These are phyloP conservation scores for Tichodroma muraria DNA, from an alignment of 2,113 vertebrate genomes.

Conservation along the genomic window DNA sequence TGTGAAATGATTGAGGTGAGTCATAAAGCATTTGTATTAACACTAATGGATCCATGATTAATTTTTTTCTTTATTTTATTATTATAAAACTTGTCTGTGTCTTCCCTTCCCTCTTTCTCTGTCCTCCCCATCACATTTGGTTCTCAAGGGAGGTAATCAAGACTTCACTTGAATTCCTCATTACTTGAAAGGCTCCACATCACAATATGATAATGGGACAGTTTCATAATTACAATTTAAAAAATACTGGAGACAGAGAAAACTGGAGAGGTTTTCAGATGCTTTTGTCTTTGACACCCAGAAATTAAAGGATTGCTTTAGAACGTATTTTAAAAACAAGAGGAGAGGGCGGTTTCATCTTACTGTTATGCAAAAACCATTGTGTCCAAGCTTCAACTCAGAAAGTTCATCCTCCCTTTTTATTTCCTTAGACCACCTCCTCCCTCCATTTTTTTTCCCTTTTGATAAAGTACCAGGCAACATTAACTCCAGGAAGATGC, in stretches of 20 bases:
- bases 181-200: conserved; percentile 53
- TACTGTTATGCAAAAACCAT: background rate
- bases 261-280: conserved; percentile 11
- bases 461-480: background rate
- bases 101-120: background rate
- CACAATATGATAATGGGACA: conserved; percentile 60
- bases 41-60: conserved; percentile 56
- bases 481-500: background rate
- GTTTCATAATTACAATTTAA: conserved; percentile 42
- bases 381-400: background rate
- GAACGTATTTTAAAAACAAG: background rate
- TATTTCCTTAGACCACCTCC: background rate
- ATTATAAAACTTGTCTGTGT: conserved; percentile 19
- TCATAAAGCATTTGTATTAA: conserved; percentile 60
- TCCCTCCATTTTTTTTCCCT: background rate
- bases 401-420: background rate
- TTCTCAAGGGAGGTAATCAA: conserved; percentile 63
- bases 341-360: background rate
- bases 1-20: conserved; percentile 51
- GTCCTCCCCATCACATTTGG: conserved; percentile 25
- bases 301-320: conserved; percentile 17
- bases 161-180: conserved; percentile 53
- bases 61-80: conserved; percentile 58
- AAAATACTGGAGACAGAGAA: background rate
- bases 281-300: conserved; percentile 33